Percentiles rank a stretch among this genome's conserved stretches.
These are phyloP conservation scores for Dermatemys mawii DNA, from an alignment of 2,113 vertebrate species.

Conservation along the genomic window DNA sequence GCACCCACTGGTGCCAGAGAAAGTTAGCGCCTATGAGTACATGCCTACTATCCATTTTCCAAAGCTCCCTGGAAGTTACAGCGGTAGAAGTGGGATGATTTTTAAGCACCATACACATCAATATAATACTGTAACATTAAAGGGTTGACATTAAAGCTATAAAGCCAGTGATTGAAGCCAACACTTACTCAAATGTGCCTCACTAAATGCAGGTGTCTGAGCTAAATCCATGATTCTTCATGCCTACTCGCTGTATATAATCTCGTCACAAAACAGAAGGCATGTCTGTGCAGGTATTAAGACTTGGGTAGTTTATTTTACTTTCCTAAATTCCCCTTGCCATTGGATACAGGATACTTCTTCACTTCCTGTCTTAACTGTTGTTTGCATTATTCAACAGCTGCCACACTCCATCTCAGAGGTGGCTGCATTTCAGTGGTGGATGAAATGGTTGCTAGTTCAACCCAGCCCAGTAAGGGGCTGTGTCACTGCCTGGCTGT, in stretches of 20 bases:
- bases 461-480: too few relatives aligned
- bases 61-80: not conserved
- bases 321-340: not conserved
- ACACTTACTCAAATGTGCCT: not conserved
- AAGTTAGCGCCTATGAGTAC: too few relatives aligned
- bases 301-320: not conserved
- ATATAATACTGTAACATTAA: not conserved
- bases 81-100: not conserved
- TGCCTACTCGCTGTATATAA: rapidly evolving
- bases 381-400: not conserved
- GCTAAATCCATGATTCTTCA: slow-evolving; percentile 16
- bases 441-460: too few relatives aligned
- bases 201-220: not conserved
- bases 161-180: not conserved
- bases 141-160: not conserved
- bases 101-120: too few relatives aligned
- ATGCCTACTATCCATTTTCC: not conserved
- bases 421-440: not conserved
- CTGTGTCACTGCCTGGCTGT: too few relatives aligned
- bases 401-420: not conserved
- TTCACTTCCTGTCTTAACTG: too few relatives aligned
- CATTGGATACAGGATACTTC: not conserved
- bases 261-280: not conserved
- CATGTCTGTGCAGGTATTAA: not conserved
- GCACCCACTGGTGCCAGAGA: too few relatives aligned